These are phyloP conservation scores for Hipparchia sbordonii DNA, from an alignment of 2,888 invertebrate species.

Conservation along the genomic window DNA sequence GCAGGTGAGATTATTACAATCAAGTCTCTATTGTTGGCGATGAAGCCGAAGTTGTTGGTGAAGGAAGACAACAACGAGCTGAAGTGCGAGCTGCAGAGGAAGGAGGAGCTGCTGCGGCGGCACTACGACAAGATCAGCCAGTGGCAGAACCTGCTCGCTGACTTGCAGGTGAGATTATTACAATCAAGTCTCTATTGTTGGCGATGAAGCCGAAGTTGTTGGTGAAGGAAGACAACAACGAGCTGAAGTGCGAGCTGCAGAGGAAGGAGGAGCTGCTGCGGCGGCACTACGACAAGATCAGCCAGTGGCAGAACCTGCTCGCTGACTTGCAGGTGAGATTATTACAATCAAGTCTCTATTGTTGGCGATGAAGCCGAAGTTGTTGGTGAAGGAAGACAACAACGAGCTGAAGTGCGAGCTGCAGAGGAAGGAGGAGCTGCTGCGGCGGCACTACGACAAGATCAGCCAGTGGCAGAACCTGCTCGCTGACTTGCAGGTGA, in stretches of 20 bases:
- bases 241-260: conserved; percentile 91
- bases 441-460: conserved; percentile 95
- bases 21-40: conserved; percentile 64
- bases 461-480: conserved; percentile 95
- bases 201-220: conserved; percentile 57
- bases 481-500: conserved; percentile 73
- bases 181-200: too few relatives aligned
- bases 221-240: conserved; percentile 94
- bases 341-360: not conserved
- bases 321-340: conserved; percentile 63
- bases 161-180: conserved; percentile 63
- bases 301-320: conserved; percentile 92
- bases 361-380: conserved; percentile 65
- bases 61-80: conserved; percentile 96
- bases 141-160: conserved; percentile 89
- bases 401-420: conserved; percentile 92
- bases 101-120: conserved; percentile 92
- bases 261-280: conserved; percentile 94
- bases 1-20: conserved; percentile 64
- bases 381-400: conserved; percentile 91
- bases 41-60: conserved; percentile 72
- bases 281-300: conserved; percentile 94
- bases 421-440: conserved; percentile 92
- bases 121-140: conserved; percentile 95
- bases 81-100: conserved; percentile 91